Evolutionary conservation across 1,140 invertebrate genomes (phyloP).

Genomic region (Tachypleus tridentatus): DNA sequence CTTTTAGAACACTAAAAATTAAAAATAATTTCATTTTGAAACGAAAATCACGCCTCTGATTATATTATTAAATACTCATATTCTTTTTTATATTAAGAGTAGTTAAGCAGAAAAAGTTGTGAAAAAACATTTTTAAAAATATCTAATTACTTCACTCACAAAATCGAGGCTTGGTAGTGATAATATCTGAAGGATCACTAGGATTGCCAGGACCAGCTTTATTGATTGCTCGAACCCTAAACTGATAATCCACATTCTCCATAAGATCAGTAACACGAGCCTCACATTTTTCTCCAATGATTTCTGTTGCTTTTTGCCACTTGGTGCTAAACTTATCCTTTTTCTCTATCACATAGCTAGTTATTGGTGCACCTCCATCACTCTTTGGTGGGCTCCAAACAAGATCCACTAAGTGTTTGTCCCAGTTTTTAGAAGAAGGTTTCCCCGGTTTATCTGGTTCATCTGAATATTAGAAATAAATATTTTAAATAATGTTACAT

Average conservation of each 20-base stretch:
- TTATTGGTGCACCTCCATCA: constrained; percentile 87
- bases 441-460: constrained; percentile 80
- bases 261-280: constrained; percentile 74
- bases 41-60: constrained; percentile 64
- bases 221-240: constrained; percentile 73
- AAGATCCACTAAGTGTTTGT: constrained; percentile 81
- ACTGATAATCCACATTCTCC: constrained; percentile 92
- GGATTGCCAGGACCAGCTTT: constrained; percentile 54
- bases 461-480: constrained; percentile 30
- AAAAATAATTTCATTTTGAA: constrained; percentile 30
- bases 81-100: constrained; percentile 72
- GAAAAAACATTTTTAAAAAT: too few relatives aligned
- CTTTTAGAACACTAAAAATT: too few relatives aligned
- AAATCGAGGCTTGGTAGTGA: constrained; percentile 51
- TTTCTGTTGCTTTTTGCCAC: constrained; percentile 75
- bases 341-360: constrained; percentile 91
- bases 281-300: constrained; percentile 61
- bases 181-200: constrained; percentile 68
- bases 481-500: constrained; percentile 38
- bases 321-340: constrained; percentile 78
- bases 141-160: constrained; percentile 40
- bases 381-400: constrained; percentile 72
- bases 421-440: constrained; percentile 74
- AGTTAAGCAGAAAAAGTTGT: neutral
- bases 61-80: constrained; percentile 91